Conservation (phyloP, 2,888 invertebrate genomes). For the Linyphia triangularis region DNA sequence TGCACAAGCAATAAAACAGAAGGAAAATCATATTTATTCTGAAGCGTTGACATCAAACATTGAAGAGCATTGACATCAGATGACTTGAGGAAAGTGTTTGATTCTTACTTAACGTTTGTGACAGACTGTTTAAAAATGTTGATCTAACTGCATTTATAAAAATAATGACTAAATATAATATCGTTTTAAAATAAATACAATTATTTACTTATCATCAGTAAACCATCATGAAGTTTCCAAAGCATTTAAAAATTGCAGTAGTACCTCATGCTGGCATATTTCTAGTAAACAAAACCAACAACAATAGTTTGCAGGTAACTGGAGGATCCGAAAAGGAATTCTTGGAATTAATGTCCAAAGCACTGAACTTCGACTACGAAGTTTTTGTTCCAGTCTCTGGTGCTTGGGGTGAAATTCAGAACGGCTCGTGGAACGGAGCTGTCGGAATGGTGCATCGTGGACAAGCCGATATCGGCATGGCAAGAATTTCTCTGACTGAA, state of each 20-base stretch:
- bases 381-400: not conserved
- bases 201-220: too few species aligned
- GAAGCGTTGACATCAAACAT: too few species aligned
- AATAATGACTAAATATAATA: too few species aligned
- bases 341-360: conserved; percentile 18
- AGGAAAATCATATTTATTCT: too few species aligned
- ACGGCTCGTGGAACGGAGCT: conserved; percentile 77
- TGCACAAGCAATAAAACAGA: too few species aligned
- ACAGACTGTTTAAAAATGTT: too few species aligned
- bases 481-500: conserved; percentile 83
- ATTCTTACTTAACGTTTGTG: too few species aligned
- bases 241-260: conserved; percentile 21
- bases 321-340: conserved; percentile 45
- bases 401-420: conserved; percentile 28
- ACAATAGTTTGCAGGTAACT: not conserved
- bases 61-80: too few species aligned
- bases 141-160: too few species aligned
- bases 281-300: not conserved
- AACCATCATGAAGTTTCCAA: conserved; percentile 14
- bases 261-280: conserved; percentile 12
- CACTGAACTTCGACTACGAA: conserved; percentile 10
- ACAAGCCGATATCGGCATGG: conserved; percentile 82
- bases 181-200: too few species aligned
- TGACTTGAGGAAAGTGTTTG: too few species aligned
- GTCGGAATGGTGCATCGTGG: conserved; percentile 34